Base-by-base conservation (phyloP, 2,113 vertebrate genomes). In the Cichladusa arquata region DNA sequence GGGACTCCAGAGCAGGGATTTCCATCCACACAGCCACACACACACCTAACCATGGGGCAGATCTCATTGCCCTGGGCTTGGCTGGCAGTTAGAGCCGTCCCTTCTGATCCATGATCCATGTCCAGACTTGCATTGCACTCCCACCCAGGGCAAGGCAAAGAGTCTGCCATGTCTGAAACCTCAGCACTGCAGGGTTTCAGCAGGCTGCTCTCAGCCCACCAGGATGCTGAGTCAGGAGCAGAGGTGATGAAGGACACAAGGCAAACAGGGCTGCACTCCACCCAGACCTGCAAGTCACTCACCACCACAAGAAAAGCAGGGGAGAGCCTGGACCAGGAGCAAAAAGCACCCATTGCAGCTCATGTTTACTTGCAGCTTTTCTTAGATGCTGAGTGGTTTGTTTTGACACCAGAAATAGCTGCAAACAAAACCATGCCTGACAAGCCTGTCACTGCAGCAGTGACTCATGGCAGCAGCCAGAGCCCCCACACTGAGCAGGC, bases 81-180 rank as follows among this genome's bases (percentile, higher is more conserved):
- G 25, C 0, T 65, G 45, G 77, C 81, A 53, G 23, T 36, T 24
- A 61, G 19, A 81, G 31, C 47, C 81, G 50, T 11, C 61, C 51
- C 42, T 70, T 61, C n/a, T 17, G 54, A 93, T 57, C 54, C 53
- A 28, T 33, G 18, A 86, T 67, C 48, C 10, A 6, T 3, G 28
- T 69, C 81, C 71, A 80, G 53, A 53, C 50, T 76, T 73, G 76
- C 36, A 69, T 12, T 4, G 3, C 0, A 0, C 74, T 60, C 0
- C 0, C 14, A 26, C 14, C 14, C 15, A 54, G 42, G 28, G 62
- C 50, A 82, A 65, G 31, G 36, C 14, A 20, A 77, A 67, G 57
- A 77, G 18, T 5, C 3, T 36, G 50, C 4, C 1, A 16, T 2
- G 7, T 16, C 26, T 76, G 82, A 72, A 82, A 51, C 13, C 66